A percentile compares a stretch with the other conserved stretches of the same genome.
phyloP scores from a whole-genome alignment of 2,888 invertebrate genomes.

The Elysia crispata region DNA sequence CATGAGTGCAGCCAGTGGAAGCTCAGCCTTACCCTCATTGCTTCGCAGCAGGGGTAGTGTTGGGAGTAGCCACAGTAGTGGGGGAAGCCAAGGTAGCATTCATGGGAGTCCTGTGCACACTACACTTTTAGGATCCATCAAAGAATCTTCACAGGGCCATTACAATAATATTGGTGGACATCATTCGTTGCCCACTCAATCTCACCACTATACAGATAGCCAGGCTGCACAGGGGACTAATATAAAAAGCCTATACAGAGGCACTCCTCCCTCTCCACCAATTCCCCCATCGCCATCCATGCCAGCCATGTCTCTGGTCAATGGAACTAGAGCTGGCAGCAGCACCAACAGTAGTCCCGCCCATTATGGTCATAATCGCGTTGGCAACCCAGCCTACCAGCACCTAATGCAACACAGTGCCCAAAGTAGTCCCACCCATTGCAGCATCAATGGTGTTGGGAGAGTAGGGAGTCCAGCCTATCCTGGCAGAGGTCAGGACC shows the following conservation, averaged over 20 bases:
- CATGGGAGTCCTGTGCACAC: constrained; percentile 40
- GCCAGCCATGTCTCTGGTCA: constrained; percentile 19
- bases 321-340: not conserved
- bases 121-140: not conserved
- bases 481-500: not conserved
- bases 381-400: not conserved
- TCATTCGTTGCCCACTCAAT: too few relatives aligned
- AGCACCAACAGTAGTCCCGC: constrained; percentile 22
- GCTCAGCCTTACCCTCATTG: too few relatives aligned
- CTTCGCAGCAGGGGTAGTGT: constrained; percentile 33
- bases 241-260: not conserved
- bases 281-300: not conserved
- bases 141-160: too few relatives aligned
- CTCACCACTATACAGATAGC: too few relatives aligned
- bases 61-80: constrained; percentile 48
- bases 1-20: too few relatives aligned
- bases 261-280: not conserved
- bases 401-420: constrained; percentile 40
- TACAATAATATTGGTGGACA: too few relatives aligned
- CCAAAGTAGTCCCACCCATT: constrained; percentile 31
- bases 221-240: too few relatives aligned
- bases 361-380: not conserved
- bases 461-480: not conserved
- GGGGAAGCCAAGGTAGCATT: constrained; percentile 45
- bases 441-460: not conserved